Evolutionary conservation across 1,140 invertebrate species (phyloP).

Genomic region (Venustaconcha ellipsiformis): DNA sequence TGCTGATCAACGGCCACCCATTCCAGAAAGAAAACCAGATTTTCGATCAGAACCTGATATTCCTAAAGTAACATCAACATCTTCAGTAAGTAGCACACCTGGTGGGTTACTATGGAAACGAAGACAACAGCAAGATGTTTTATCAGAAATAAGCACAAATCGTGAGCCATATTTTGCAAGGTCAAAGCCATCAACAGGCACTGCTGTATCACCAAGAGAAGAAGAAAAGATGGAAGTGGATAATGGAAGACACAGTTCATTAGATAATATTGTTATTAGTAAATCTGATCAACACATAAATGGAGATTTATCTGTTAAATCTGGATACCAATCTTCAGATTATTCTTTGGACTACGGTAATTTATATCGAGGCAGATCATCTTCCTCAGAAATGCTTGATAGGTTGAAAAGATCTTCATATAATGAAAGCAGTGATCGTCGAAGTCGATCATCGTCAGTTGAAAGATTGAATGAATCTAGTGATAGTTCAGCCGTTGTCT

Average conservation of each 20-base stretch:
- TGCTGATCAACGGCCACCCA: constrained; percentile 10
- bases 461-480: constrained; percentile 12
- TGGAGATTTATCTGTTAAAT: constrained; percentile 29
- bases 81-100: constrained; percentile 34
- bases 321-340: constrained; percentile 23
- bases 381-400: constrained; percentile 22
- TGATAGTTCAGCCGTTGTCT: constrained; percentile 23
- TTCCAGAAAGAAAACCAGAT: constrained; percentile 20
- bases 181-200: constrained; percentile 4
- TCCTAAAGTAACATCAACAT: constrained; percentile 13
- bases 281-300: constrained; percentile 19
- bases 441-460: background rate
- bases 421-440: constrained; percentile 2
- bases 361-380: constrained; percentile 27
- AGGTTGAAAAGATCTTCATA: background rate
- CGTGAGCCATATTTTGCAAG: constrained; percentile 10
- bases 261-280: constrained; percentile 24
- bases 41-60: constrained; percentile 24
- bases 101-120: constrained; percentile 48
- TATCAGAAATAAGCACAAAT: constrained; percentile 28
- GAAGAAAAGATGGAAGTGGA: constrained; percentile 13
- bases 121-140: constrained; percentile 35
- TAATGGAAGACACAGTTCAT: constrained; percentile 1
- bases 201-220: constrained; percentile 4
- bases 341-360: constrained; percentile 24